Percentiles rank a stretch among this genome's conserved stretches.
Conservation (phyloP, 2,888 invertebrate species). For the Stegana nigrithorax region DNA sequence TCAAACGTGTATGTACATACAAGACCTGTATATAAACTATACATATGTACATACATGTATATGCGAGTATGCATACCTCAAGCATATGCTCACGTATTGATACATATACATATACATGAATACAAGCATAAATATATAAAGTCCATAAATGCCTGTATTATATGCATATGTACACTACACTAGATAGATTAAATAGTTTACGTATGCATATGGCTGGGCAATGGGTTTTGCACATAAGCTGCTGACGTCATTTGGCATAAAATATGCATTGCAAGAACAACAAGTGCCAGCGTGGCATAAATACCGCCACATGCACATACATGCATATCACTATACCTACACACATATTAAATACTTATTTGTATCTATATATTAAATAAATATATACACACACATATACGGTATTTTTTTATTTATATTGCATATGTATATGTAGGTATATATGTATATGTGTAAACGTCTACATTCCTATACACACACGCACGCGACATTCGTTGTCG, state of each 20-base stretch:
- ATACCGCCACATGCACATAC: background rate
- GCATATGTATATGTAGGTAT: slow-evolving; percentile 16
- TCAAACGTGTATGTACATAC: slow-evolving; percentile 4
- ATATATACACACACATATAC: slow-evolving; percentile 26
- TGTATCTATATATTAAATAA: slow-evolving; percentile 34
- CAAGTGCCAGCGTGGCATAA: slow-evolving; percentile 2
- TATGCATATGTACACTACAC: slow-evolving; percentile 49
- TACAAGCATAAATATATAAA: slow-evolving; percentile 37
- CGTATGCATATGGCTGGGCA: too few species aligned
- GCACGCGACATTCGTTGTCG: too few species aligned
- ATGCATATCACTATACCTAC: background rate
- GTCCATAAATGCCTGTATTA: too few species aligned
- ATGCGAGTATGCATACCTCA: slow-evolving; percentile 25
- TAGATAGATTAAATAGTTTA: too few species aligned
- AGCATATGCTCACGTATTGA: slow-evolving; percentile 32
- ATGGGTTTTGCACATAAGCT: background rate
- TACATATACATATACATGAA: background rate
- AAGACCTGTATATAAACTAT: background rate
- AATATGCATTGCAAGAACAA: slow-evolving; percentile 1
- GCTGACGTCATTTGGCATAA: slow-evolving; percentile 18
- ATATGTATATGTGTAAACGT: slow-evolving; percentile 12
- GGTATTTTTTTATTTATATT: background rate
- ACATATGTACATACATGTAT: slow-evolving; percentile 1
- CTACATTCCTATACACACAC: too few species aligned
- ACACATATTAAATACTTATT: slow-evolving; percentile 18